These are phyloP conservation scores for Saccostrea cuccullata DNA, from an alignment of 1,140 invertebrate genomes.

Conservation along the genomic window DNA sequence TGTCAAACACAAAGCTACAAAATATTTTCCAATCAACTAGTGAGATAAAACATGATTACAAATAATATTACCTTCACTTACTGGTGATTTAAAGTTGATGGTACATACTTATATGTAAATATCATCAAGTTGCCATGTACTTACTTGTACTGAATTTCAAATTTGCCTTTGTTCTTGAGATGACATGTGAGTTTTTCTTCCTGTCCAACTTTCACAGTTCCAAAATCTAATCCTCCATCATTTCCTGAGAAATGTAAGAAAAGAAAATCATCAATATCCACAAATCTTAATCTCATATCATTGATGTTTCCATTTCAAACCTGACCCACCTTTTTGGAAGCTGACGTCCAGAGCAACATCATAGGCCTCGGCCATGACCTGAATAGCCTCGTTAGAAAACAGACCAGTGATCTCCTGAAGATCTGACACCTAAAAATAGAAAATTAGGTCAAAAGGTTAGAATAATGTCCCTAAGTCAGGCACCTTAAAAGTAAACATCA, in stretches of 20 bases:
- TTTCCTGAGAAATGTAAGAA: constrained; percentile 64
- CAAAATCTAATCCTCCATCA: constrained; percentile 79
- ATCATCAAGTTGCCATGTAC: constrained; percentile 38
- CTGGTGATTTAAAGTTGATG: too few species aligned
- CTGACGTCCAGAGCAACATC: constrained; percentile 79
- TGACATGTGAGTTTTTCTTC: constrained; percentile 77
- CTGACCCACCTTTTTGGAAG: constrained; percentile 77
- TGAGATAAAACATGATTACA: neutral
- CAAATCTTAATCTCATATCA: neutral
- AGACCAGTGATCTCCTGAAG: constrained; percentile 76
- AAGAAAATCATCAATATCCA: neutral
- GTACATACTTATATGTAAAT: too few species aligned
- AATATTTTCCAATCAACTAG: neutral
- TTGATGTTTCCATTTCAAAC: neutral
- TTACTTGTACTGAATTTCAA: constrained; percentile 78
- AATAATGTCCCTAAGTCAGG: neutral
- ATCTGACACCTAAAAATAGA: constrained; percentile 72
- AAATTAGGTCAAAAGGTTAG: neutral
- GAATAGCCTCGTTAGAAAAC: constrained; percentile 74
- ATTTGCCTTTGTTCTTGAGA: constrained; percentile 80
- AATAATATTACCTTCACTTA: too few species aligned
- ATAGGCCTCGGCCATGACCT: constrained; percentile 78
- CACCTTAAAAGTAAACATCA: neutral
- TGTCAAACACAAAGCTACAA: constrained; percentile 75
- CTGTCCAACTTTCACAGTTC: constrained; percentile 75